Percentiles rank a stretch among this genome's conserved stretches.
Evolutionary conservation across 53 echinoderm and acorn worm genomes (phyloP).

Genomic region (Pentamera pediparva): DNA sequence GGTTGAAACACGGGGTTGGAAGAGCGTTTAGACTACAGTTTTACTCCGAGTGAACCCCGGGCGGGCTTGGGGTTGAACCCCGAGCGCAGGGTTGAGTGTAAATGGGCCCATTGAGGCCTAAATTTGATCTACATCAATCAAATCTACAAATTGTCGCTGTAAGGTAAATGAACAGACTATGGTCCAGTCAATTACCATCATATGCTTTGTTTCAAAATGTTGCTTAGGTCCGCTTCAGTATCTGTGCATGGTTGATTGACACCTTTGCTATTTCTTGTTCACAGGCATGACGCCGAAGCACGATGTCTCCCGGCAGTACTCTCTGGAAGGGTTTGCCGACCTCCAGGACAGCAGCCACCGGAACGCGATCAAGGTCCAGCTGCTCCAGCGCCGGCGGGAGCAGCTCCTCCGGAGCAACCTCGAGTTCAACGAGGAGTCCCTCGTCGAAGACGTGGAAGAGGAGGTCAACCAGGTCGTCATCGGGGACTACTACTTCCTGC

Average conservation of each 20-base stretch:
- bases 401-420: slow-evolving; percentile 59
- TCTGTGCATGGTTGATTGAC: too few relatives aligned
- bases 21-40: too few relatives aligned
- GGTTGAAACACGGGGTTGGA: too few relatives aligned
- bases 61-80: too few relatives aligned
- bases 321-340: slow-evolving; percentile 59
- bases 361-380: slow-evolving; percentile 61
- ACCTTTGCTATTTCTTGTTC: not conserved
- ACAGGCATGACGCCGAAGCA: slow-evolving; percentile 82
- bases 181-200: too few relatives aligned
- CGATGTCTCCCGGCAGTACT: slow-evolving; percentile 61
- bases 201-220: too few relatives aligned
- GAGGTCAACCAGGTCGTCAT: slow-evolving; percentile 81
- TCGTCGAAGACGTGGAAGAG: slow-evolving; percentile 74
- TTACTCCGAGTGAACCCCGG: too few relatives aligned
- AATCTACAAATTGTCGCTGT: not conserved
- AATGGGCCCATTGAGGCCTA: too few relatives aligned
- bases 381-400: slow-evolving; percentile 67
- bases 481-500: slow-evolving; percentile 93
- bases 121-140: too few relatives aligned
- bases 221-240: not conserved
- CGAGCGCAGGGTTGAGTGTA: too few relatives aligned
- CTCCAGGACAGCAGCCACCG: slow-evolving; percentile 79
- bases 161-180: not conserved
- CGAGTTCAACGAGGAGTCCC: slow-evolving; percentile 27